Evolutionary conservation across 1,140 invertebrate species (phyloP), one percentile per base, ranked within the genome.

Genomic region (Battus philenor): DNA sequence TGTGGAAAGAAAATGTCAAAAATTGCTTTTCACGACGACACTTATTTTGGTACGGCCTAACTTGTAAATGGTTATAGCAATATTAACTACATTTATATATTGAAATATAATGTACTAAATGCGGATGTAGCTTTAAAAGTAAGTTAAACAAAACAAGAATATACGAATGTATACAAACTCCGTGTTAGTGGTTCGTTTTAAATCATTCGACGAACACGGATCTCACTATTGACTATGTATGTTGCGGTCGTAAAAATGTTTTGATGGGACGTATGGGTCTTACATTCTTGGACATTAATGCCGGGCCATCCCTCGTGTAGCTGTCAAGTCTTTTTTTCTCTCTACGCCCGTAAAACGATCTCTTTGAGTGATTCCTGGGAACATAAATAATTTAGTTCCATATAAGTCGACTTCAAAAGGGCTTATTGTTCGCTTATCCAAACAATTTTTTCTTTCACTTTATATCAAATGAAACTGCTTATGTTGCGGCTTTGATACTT

Each of bases 281-380:
- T 66, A 59, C 64, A 58, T 66, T 65, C 49, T 53, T 39, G 47
- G 47, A 66, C 65, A 62, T 76, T 67, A 74, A 74, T 61, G 69
- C 66, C 59, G 38, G 49, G 32, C 44, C 54, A 61, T 54, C 50
- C 53, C 47, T 53, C 31, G 44, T 50, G 33, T 44, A 38, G 38
- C 54, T 45, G 57, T 64, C 57, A 60, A 50, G 44, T 53, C 61
- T 60, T 64, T 72, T 76, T 70, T 58, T 66, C 31, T 17, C 43
- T 48, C 34, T 17, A 30, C 43, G 54, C 45, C 46, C 54, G 62
- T 77, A 77, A 77, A 71, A 69, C 59, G 58, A 67, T 64, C 57
- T 61, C 68, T 68, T 71, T 67, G 66, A 74, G 58, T 74, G 64
- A 69, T 72, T 74, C 69, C 54, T 63, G 46, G 51, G 71, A 78